phyloP scores from a whole-genome alignment of 2,888 invertebrate species.

The Rhagonycha lutea region DNA sequence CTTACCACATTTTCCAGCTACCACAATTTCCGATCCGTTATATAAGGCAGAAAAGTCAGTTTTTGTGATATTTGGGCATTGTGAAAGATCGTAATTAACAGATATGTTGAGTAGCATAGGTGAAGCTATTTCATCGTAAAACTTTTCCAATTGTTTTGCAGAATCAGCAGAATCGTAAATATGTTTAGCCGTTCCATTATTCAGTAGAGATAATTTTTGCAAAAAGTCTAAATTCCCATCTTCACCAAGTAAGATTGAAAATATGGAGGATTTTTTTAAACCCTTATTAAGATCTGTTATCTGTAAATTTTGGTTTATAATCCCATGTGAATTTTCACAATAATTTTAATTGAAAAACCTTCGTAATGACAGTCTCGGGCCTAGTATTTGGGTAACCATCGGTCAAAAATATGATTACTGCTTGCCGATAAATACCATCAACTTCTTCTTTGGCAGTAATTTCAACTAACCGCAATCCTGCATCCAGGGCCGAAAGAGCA shows the following conservation, averaged over 20 bases:
- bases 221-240: slow-evolving; percentile 70
- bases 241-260: slow-evolving; percentile 71
- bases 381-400: slow-evolving; percentile 70
- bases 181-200: slow-evolving; percentile 69
- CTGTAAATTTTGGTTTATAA: slow-evolving; percentile 22
- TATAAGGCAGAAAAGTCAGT: not conserved
- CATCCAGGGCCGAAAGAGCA: slow-evolving; percentile 66
- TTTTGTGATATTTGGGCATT: not conserved
- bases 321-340: not conserved
- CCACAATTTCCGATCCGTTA: not conserved
- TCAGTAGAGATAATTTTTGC: slow-evolving; percentile 66
- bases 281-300: slow-evolving; percentile 58
- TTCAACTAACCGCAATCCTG: slow-evolving; percentile 52
- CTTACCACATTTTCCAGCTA: not conserved
- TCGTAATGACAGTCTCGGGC: not conserved
- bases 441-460: slow-evolving; percentile 33
- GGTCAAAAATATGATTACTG: slow-evolving; percentile 68
- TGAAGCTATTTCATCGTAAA: slow-evolving; percentile 70
- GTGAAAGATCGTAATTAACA: slow-evolving; percentile 65
- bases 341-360: not conserved
- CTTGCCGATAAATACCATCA: slow-evolving; percentile 54
- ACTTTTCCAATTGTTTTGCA: slow-evolving; percentile 67
- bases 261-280: slow-evolving; percentile 56
- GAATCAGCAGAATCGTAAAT: slow-evolving; percentile 76
- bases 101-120: slow-evolving; percentile 68